Evolutionary conservation across 2,113 vertebrate genomes (phyloP).

Genomic region (Pangasianodon gigas): DNA sequence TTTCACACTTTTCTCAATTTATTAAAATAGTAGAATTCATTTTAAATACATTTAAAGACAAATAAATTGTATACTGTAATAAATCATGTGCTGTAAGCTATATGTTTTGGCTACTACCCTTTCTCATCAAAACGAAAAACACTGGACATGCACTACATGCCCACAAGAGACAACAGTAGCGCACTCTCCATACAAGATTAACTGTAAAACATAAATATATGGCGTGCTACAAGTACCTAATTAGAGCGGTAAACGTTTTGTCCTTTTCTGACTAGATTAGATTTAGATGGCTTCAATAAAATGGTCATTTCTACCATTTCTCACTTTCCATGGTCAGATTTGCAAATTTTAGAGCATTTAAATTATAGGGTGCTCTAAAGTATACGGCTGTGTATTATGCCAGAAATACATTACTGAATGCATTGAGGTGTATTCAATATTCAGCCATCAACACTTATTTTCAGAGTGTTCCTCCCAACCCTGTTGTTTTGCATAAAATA

Average conservation of each 20-base stretch:
- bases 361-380: background rate
- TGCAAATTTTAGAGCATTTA: background rate
- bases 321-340: background rate
- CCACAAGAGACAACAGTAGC: background rate
- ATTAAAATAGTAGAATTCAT: too few relatives aligned
- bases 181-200: background rate
- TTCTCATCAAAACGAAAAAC: background rate
- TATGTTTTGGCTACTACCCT: background rate
- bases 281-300: background rate
- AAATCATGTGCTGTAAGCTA: background rate
- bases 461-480: background rate
- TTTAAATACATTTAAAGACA: background rate
- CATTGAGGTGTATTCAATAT: background rate
- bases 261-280: background rate
- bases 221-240: background rate
- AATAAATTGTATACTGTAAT: background rate
- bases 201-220: background rate
- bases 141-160: background rate
- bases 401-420: background rate
- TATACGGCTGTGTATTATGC: background rate
- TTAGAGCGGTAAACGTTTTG: background rate
- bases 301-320: background rate
- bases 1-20: too few relatives aligned
- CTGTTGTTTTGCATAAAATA: conserved; percentile 32
- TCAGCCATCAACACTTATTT: background rate